Conservation (phyloP, 1,140 invertebrate species). For the Antheraea mylitta region DNA sequence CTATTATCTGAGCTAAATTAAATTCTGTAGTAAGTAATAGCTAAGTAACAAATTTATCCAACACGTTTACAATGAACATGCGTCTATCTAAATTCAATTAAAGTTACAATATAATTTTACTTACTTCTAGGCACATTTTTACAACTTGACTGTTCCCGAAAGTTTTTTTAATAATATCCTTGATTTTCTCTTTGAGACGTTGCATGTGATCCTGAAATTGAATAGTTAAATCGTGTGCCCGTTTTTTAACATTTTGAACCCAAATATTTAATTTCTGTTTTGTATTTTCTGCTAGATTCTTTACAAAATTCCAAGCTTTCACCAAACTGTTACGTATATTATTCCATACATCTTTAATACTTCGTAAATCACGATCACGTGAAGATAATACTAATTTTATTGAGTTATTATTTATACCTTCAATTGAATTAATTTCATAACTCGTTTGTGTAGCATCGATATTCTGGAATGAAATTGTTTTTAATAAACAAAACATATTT, state of each 20-base stretch:
- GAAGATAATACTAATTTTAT: not conserved
- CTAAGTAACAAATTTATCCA: no score
- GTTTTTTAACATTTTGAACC: conserved; percentile 33
- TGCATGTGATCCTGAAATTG: conserved; percentile 28
- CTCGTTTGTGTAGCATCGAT: not conserved
- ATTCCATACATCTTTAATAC: conserved; percentile 30
- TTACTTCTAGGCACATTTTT: conserved; percentile 39
- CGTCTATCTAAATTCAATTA: no score
- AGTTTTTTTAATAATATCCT: conserved; percentile 27
- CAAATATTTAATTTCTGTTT: conserved; percentile 28
- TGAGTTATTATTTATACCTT: not conserved
- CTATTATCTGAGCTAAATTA: no score
- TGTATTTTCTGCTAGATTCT: conserved; percentile 29
- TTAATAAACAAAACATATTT: no score
- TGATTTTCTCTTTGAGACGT: conserved; percentile 28
- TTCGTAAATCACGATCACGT: conserved; percentile 8
- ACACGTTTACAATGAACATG: no score
- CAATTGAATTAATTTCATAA: not conserved
- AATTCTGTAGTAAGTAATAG: no score
- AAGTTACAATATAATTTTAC: not conserved
- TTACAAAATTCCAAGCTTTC: conserved; percentile 36
- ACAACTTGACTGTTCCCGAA: conserved; percentile 24
- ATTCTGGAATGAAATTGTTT: not conserved
- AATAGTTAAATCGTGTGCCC: conserved; percentile 20
- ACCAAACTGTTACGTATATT: conserved; percentile 34